These are phyloP conservation scores for Lasioglossum morio DNA, from an alignment of 2,888 invertebrate species.

Conservation along the genomic window DNA sequence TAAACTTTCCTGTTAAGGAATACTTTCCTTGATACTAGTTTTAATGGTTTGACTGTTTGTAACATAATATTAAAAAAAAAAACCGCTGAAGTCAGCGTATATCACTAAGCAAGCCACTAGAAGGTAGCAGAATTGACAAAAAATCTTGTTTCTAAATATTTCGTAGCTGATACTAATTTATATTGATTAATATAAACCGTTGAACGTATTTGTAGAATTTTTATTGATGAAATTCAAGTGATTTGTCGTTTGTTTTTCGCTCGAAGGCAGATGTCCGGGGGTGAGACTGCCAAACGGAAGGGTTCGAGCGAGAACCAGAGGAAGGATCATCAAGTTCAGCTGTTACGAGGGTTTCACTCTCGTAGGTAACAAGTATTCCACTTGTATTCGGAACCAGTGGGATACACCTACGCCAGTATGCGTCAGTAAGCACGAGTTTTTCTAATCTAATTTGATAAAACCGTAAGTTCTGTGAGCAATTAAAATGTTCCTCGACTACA, in stretches of 20 bases:
- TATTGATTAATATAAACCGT: too few species aligned
- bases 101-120: too few species aligned
- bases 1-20: too few species aligned
- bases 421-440: constrained; percentile 88
- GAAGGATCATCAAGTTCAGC: constrained; percentile 87
- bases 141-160: background rate
- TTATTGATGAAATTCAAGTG: background rate
- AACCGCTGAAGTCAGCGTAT: too few species aligned
- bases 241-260: background rate
- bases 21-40: background rate
- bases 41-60: background rate
- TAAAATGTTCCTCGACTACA: constrained; percentile 3
- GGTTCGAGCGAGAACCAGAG: constrained; percentile 85
- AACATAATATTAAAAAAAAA: too few species aligned
- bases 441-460: constrained; percentile 33
- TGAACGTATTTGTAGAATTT: background rate
- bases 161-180: background rate
- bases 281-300: constrained; percentile 85
- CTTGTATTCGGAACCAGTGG: constrained; percentile 91
- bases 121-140: background rate
- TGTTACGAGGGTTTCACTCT: constrained; percentile 88
- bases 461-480: constrained; percentile 12
- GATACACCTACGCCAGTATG: constrained; percentile 89
- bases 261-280: constrained; percentile 80
- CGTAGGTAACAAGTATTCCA: constrained; percentile 89